phyloP scores from a whole-genome alignment of 2,113 vertebrate species.

The Pteruthius melanotis region DNA sequence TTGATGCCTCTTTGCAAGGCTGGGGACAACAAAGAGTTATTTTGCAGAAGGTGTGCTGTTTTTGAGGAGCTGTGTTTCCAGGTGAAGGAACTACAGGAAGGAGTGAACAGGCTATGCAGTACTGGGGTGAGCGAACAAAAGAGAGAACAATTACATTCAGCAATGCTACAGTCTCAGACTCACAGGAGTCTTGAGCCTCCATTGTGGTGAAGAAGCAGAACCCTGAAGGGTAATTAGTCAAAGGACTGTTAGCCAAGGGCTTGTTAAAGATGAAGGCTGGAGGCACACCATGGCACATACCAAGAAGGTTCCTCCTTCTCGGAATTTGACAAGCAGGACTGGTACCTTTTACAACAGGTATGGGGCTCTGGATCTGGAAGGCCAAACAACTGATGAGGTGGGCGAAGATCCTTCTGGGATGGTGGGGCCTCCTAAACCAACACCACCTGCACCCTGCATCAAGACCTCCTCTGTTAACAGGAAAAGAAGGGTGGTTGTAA shows the following conservation, averaged over 20 bases:
- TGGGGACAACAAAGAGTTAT: neutral
- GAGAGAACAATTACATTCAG: fast-evolving
- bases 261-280: neutral
- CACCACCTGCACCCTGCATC: neutral
- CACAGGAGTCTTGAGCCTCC: neutral
- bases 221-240: neutral
- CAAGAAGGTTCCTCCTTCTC: neutral
- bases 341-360: neutral
- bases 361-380: neutral
- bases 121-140: fast-evolving
- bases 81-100: neutral
- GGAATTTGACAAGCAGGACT: neutral
- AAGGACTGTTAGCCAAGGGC: neutral
- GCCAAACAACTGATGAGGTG: neutral
- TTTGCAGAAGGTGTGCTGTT: neutral
- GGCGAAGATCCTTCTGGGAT: neutral
- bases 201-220: neutral
- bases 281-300: neutral
- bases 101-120: neutral
- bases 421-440: neutral
- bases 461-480: neutral
- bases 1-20: fast-evolving
- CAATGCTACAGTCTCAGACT: neutral
- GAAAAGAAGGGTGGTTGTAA: neutral
- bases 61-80: neutral